Percentiles rank a stretch among this genome's conserved stretches.
phyloP scores from a whole-genome alignment of 2,888 invertebrate species.

The Azorinus chamasolen region DNA sequence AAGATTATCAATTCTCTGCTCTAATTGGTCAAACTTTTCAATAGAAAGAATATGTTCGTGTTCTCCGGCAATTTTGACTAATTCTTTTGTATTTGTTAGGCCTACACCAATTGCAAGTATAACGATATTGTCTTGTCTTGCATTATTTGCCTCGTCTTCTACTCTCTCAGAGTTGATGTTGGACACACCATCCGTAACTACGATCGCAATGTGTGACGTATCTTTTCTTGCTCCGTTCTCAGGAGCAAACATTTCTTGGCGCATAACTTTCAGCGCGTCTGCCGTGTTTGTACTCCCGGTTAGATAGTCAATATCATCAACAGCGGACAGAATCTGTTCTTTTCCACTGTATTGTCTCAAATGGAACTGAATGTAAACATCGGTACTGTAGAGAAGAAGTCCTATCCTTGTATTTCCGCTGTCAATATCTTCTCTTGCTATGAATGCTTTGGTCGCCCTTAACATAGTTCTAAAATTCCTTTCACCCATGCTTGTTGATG shows the following conservation, averaged over 20 bases:
- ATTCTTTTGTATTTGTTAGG: conserved; percentile 72
- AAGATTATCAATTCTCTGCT: conserved; percentile 63
- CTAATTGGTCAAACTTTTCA: conserved; percentile 68
- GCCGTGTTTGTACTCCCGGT: conserved; percentile 83
- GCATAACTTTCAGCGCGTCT: conserved; percentile 75
- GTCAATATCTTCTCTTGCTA: conserved; percentile 71
- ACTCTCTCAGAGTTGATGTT: conserved; percentile 80
- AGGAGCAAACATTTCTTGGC: conserved; percentile 74
- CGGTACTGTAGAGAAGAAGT: conserved; percentile 75
- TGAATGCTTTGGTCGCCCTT: conserved; percentile 71
- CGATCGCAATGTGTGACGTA: conserved; percentile 77
- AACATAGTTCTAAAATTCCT: conserved; percentile 69
- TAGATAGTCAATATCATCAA: conserved; percentile 75
- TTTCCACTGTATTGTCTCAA: conserved; percentile 63
- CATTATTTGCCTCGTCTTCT: conserved; percentile 73
- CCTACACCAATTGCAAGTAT: conserved; percentile 79
- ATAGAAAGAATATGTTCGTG: conserved; percentile 76
- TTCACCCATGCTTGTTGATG: conserved; percentile 75
- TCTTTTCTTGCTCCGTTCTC: conserved; percentile 76
- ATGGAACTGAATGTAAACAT: conserved; percentile 70
- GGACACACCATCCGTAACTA: conserved; percentile 83
- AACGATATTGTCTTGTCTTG: conserved; percentile 67
- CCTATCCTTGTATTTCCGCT: conserved; percentile 77
- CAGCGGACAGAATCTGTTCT: conserved; percentile 66
- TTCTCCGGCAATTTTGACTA: conserved; percentile 75